phyloP scores from a whole-genome alignment of 2,113 vertebrate species.

The Chionodraco myersi region DNA sequence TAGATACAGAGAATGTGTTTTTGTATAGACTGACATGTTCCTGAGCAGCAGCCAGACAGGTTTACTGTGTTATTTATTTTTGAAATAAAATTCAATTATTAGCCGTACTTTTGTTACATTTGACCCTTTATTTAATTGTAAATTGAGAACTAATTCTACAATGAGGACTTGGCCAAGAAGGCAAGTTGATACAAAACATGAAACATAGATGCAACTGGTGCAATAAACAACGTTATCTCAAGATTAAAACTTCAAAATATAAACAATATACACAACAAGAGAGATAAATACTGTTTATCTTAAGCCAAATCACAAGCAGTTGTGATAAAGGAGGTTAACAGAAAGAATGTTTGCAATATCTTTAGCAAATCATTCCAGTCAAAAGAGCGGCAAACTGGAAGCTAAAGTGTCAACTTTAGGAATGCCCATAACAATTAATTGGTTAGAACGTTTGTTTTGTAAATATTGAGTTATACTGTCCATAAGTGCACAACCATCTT shows the following conservation, averaged over 20 bases:
- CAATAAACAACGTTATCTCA: background rate
- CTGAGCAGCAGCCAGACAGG: conserved; percentile 7
- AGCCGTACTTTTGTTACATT: background rate
- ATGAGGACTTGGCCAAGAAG: background rate
- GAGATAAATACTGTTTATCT: background rate
- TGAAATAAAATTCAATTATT: background rate
- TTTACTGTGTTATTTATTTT: background rate
- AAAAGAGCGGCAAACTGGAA: background rate
- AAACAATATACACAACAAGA: background rate
- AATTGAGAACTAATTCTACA: background rate
- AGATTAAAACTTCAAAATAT: background rate
- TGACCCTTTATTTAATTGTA: background rate
- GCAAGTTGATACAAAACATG: background rate
- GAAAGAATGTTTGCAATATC: background rate
- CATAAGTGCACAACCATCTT: background rate
- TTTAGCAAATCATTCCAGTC: background rate
- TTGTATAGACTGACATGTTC: background rate
- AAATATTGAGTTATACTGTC: too few relatives aligned
- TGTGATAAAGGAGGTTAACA: background rate
- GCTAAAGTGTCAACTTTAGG: background rate
- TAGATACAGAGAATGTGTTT: background rate
- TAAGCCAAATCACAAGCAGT: background rate
- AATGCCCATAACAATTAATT: background rate
- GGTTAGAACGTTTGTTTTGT: background rate
- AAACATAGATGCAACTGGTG: background rate